Percentiles rank a stretch among this genome's conserved stretches.
Conservation (phyloP, 2,888 invertebrate species). For the Linnaemya tessellans region DNA sequence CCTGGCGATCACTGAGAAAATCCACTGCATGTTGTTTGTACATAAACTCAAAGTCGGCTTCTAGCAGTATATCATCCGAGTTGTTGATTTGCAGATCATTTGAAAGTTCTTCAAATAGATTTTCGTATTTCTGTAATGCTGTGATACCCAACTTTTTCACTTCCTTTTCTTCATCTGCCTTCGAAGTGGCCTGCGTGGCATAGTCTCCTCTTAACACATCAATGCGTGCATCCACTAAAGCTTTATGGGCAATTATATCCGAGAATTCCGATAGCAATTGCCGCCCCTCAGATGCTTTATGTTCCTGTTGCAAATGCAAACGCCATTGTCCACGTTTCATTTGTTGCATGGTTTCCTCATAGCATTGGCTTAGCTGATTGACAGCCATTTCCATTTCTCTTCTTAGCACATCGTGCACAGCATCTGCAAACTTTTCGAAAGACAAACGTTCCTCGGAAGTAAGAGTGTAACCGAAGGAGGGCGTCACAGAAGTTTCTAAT, state of each 20-base stretch:
- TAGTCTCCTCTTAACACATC: slow-evolving; percentile 86
- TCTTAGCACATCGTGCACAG: slow-evolving; percentile 88
- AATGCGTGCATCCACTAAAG: slow-evolving; percentile 90
- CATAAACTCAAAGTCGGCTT: slow-evolving; percentile 81
- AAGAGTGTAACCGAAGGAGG: slow-evolving; percentile 85
- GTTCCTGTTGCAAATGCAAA: slow-evolving; percentile 84
- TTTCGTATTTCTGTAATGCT: slow-evolving; percentile 79
- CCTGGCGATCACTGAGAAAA: slow-evolving; percentile 78
- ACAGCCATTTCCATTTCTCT: slow-evolving; percentile 89
- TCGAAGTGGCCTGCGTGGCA: slow-evolving; percentile 40
- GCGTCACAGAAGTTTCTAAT: slow-evolving; percentile 86
- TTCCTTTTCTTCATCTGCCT: slow-evolving; percentile 48
- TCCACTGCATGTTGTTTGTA: slow-evolving; percentile 79
- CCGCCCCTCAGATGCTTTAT: slow-evolving; percentile 84
- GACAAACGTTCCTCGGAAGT: slow-evolving; percentile 88
- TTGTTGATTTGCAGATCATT: slow-evolving; percentile 79
- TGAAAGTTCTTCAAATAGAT: slow-evolving; percentile 80
- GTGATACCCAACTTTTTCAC: slow-evolving; percentile 75
- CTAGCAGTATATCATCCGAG: slow-evolving; percentile 79
- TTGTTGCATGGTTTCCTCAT: slow-evolving; percentile 86
- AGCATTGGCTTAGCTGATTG: slow-evolving; percentile 87
- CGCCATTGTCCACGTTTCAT: slow-evolving; percentile 84
- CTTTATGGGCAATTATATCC: slow-evolving; percentile 89
- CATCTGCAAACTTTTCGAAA: slow-evolving; percentile 90
- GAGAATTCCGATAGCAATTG: slow-evolving; percentile 87